phyloP scores from a whole-genome alignment of 2,888 invertebrate species.

The Oligia strigilis region DNA sequence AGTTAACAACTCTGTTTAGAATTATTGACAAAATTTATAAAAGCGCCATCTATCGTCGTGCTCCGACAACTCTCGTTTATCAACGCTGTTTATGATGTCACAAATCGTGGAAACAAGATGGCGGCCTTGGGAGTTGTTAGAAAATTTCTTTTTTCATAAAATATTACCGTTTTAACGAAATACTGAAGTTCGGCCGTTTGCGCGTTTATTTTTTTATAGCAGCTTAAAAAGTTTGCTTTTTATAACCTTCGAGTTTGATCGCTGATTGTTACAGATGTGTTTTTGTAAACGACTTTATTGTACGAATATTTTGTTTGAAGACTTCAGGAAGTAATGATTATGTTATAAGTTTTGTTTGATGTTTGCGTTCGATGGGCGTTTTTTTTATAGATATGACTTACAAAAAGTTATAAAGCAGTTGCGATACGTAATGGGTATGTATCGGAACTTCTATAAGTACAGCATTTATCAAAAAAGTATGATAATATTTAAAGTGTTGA shows the following conservation, averaged over 20 bases:
- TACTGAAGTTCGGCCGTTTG: constrained; percentile 44
- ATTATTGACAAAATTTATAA: constrained; percentile 31
- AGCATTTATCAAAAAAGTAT: neutral
- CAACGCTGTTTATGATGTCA: constrained; percentile 40
- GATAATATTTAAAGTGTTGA: neutral
- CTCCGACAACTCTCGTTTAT: constrained; percentile 18
- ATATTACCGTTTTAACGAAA: constrained; percentile 48
- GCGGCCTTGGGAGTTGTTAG: constrained; percentile 39
- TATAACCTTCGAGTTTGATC: constrained; percentile 35
- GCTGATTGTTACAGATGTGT: constrained; percentile 54
- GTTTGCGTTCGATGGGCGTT: constrained; percentile 1
- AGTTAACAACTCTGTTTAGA: neutral
- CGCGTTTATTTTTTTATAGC: constrained; percentile 48
- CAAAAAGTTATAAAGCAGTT: neutral
- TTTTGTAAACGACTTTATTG: constrained; percentile 28
- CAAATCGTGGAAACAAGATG: constrained; percentile 47
- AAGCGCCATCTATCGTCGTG: constrained; percentile 43
- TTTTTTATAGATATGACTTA: constrained; percentile 9
- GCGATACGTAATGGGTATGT: too few species aligned
- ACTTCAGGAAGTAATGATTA: constrained; percentile 26
- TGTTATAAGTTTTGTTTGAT: constrained; percentile 37
- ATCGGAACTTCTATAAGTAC: neutral
- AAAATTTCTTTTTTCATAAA: constrained; percentile 48
- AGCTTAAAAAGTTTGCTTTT: constrained; percentile 44
- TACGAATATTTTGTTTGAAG: constrained; percentile 25